Conservation (phyloP, 2,797 vertebrate genomes). For the Basileuterus tristriatus region DNA sequence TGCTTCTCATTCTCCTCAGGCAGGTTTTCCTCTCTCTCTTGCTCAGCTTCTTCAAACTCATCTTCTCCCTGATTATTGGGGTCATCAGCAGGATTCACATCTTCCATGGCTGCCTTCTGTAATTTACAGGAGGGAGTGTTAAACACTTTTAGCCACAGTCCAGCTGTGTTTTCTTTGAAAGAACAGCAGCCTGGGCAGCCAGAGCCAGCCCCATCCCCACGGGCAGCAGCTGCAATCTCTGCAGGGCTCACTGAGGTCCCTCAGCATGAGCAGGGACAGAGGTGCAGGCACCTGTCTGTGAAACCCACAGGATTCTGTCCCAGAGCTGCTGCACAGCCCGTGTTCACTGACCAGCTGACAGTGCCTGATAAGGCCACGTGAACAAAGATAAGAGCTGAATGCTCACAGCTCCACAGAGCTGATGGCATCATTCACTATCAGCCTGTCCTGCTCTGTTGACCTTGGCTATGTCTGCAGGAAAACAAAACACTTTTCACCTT, state of each 20-base stretch:
- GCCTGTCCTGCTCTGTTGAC: neutral
- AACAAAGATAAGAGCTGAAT: neutral
- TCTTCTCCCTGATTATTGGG: slow-evolving; percentile 99
- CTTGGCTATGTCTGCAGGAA: neutral
- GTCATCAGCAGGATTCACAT: slow-evolving; percentile 93
- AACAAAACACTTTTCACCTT: neutral
- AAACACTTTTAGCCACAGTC: neutral
- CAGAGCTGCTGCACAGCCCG: neutral
- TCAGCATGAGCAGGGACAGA: neutral
- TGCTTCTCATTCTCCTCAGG: slow-evolving; percentile 78
- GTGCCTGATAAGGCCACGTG: neutral
- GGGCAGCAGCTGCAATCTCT: neutral
- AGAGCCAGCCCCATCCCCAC: neutral
- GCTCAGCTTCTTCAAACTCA: slow-evolving; percentile 96
- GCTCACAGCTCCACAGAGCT: neutral
- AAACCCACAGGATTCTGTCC: neutral
- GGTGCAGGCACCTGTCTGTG: neutral
- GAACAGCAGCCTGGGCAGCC: neutral
- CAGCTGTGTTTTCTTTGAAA: neutral
- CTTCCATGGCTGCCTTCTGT: slow-evolving; percentile 80
- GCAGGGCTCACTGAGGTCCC: neutral
- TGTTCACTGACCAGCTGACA: neutral
- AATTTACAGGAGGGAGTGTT: slow-evolving; percentile 15
- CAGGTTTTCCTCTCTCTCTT: slow-evolving; percentile 82
- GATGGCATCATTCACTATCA: neutral